Percentiles rank a stretch among this genome's conserved stretches.
These are phyloP conservation scores for Stramonita haemastoma DNA, from an alignment of 2,888 invertebrate genomes.

Conservation along the genomic window DNA sequence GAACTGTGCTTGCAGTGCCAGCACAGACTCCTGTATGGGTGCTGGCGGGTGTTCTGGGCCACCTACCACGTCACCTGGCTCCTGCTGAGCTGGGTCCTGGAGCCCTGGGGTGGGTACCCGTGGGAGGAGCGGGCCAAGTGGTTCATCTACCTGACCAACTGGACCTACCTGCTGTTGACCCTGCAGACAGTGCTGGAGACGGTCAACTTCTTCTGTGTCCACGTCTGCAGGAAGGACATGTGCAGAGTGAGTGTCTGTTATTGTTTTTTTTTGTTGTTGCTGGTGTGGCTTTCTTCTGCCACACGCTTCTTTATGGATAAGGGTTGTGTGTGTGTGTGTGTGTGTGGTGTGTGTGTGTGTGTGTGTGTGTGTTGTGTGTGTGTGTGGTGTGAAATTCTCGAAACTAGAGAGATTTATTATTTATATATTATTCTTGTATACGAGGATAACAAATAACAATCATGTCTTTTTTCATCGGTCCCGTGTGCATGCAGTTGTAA, in stretches of 20 bases:
- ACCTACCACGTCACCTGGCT: conserved; percentile 50
- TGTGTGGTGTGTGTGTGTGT: conserved; percentile 17
- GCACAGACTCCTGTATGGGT: conserved; percentile 34
- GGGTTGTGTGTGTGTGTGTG: not conserved
- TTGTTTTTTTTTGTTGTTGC: too few relatives aligned
- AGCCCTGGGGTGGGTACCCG: conserved; percentile 51
- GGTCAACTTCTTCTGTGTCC: conserved; percentile 34
- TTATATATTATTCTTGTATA: too few relatives aligned
- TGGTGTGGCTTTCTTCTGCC: too few relatives aligned
- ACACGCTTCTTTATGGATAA: too few relatives aligned
- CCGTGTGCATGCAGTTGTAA: too few relatives aligned
- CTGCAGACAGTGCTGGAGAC: conserved; percentile 37
- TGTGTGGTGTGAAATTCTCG: conserved; percentile 5
- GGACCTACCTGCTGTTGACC: conserved; percentile 50
- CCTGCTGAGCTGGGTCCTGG: conserved; percentile 47
- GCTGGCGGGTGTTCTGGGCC: conserved; percentile 50
- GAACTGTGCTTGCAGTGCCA: conserved; percentile 33
- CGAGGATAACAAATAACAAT: too few relatives aligned
- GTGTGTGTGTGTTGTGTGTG: conserved; percentile 14
- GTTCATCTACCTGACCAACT: conserved; percentile 59
- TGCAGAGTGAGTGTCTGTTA: conserved; percentile 10
- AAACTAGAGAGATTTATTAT: too few relatives aligned
- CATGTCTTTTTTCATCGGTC: too few relatives aligned
- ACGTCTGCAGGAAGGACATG: conserved; percentile 21
- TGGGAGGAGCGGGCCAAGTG: conserved; percentile 50